Evolutionary conservation across 2,113 vertebrate species (phyloP).

Genomic region (Heliornis fulica): DNA sequence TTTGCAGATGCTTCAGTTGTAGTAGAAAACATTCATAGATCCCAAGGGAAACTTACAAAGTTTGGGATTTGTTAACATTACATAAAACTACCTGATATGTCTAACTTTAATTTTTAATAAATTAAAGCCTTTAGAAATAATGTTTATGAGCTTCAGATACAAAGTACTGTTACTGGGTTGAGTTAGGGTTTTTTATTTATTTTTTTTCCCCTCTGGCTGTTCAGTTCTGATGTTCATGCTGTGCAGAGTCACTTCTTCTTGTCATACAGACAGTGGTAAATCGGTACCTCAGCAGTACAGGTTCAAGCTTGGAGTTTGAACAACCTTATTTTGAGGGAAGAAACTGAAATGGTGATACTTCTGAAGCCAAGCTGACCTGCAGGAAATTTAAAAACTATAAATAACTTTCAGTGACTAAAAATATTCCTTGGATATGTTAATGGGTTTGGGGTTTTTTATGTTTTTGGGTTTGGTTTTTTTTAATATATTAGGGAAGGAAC

Average conservation of each 20-base stretch:
- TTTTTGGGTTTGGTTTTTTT: too few species aligned
- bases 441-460: too few species aligned
- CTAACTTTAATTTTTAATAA: too few species aligned
- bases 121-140: not conserved
- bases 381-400: not conserved
- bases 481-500: not conserved
- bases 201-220: not conserved
- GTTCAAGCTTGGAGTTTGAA: not conserved
- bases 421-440: not conserved
- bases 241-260: not conserved
- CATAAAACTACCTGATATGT: not conserved
- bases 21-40: not conserved
- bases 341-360: not conserved
- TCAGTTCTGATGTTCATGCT: not conserved
- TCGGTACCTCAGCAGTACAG: rapidly evolving
- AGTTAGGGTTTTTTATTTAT: rapidly evolving
- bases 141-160: not conserved
- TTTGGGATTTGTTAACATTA: not conserved
- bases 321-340: not conserved
- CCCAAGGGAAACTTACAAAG: not conserved
- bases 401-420: slow-evolving; percentile 16
- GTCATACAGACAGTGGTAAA: not conserved
- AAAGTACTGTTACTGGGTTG: not conserved
- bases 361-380: not conserved
- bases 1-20: not conserved